Evolutionary conservation across 2,797 vertebrate genomes (phyloP).

Genomic region (Chlorospingus flavigularis): DNA sequence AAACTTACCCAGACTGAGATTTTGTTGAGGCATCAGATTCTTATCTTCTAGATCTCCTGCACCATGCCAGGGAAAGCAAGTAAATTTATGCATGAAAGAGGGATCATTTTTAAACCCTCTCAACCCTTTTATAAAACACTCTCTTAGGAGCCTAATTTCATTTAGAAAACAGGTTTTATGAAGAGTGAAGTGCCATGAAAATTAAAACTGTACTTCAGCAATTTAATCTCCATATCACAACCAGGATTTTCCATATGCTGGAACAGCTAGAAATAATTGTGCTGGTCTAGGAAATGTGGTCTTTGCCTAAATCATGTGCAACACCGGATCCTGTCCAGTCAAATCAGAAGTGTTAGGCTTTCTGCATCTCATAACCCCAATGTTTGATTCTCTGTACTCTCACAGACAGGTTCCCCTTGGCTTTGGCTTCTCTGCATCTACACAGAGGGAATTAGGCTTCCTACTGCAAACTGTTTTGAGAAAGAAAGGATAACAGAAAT

Average conservation of each 20-base stretch:
- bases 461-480: background rate
- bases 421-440: background rate
- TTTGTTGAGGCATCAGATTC: background rate
- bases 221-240: background rate
- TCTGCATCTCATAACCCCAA: fast-evolving
- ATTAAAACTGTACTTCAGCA: background rate
- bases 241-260: background rate
- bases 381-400: background rate
- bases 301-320: background rate
- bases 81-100: background rate
- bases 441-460: background rate
- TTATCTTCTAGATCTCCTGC: background rate
- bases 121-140: background rate
- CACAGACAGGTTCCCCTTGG: background rate
- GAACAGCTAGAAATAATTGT: background rate
- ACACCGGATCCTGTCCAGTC: background rate
- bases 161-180: background rate
- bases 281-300: background rate
- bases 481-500: background rate
- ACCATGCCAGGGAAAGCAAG: background rate
- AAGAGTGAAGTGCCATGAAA: background rate
- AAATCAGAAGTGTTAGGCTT: background rate
- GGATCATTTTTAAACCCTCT: background rate
- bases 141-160: background rate
- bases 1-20: background rate